A percentile compares a stretch with the other conserved stretches of the same genome.
These are phyloP conservation scores for Odontocolon sp. DNA, from an alignment of 2,888 invertebrate species.

Conservation along the genomic window DNA sequence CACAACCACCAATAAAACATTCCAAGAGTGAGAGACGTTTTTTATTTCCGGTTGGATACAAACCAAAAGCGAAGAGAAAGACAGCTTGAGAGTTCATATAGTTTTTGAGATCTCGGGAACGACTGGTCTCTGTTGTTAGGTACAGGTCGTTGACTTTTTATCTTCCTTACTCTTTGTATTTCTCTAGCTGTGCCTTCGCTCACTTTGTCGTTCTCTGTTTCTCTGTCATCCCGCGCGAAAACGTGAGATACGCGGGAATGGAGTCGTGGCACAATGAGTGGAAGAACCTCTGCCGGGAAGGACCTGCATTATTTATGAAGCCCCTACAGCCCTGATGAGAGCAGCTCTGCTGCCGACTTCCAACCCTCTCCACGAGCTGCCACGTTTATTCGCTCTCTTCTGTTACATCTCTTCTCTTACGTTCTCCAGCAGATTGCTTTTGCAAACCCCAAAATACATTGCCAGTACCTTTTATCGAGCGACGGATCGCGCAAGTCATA, in stretches of 20 bases:
- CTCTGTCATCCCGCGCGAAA: conserved; percentile 38
- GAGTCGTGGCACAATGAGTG: conserved; percentile 65
- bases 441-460: conserved; percentile 58
- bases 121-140: conserved; percentile 7
- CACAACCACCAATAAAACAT: conserved; percentile 1
- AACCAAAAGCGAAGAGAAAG: neutral
- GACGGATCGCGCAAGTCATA: conserved; percentile 67
- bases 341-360: conserved; percentile 60
- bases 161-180: conserved; percentile 25
- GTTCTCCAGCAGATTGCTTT: conserved; percentile 60
- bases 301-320: conserved; percentile 79
- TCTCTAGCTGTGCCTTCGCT: conserved; percentile 31
- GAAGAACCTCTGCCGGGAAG: conserved; percentile 64
- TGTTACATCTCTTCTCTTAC: conserved; percentile 33
- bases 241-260: conserved; percentile 56
- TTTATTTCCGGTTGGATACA: too few species aligned
- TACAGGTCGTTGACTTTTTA: conserved; percentile 11
- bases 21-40: conserved; percentile 10
- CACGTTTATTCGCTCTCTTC: conserved; percentile 33
- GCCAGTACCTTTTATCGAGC: conserved; percentile 65
- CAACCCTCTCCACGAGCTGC: conserved; percentile 61
- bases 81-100: conserved; percentile 24
- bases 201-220: too few species aligned
- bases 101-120: conserved; percentile 29
- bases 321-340: conserved; percentile 71